Conservation (phyloP, 1,140 invertebrate genomes). For the Micrasema minimum region DNA sequence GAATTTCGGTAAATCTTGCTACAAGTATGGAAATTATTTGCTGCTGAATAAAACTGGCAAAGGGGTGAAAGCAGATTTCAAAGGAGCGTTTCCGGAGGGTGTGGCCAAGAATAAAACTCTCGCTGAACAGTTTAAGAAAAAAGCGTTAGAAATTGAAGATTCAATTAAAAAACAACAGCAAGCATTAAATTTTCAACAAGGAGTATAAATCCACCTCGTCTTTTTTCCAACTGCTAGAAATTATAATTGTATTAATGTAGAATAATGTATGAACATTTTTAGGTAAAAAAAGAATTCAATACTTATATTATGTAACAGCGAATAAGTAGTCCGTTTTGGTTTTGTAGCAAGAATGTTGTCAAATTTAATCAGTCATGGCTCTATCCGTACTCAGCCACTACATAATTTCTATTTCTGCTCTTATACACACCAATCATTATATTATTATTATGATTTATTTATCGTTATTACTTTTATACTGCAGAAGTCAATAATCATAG, state of each 20-base stretch:
- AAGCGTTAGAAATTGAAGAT: slow-evolving; percentile 76
- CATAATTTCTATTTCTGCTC: too few species aligned
- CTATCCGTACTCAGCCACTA: too few species aligned
- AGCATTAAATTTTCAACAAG: slow-evolving; percentile 75
- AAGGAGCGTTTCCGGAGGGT: slow-evolving; percentile 74
- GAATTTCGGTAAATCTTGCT: slow-evolving; percentile 84
- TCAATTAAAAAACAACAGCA: slow-evolving; percentile 69
- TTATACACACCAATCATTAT: too few species aligned
- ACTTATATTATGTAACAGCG: neutral
- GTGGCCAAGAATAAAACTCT: slow-evolving; percentile 76
- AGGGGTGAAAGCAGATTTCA: slow-evolving; percentile 64
- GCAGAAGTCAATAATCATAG: too few species aligned
- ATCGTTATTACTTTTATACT: too few species aligned
- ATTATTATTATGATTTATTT: too few species aligned
- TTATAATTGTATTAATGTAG: too few species aligned
- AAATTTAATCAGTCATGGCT: too few species aligned
- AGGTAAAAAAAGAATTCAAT: neutral
- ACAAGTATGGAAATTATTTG: slow-evolving; percentile 82
- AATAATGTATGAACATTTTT: too few species aligned
- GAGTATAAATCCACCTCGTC: slow-evolving; percentile 57
- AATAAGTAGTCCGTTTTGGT: neutral
- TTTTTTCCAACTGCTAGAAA: too few species aligned
- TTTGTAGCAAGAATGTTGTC: neutral
- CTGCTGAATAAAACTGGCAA: slow-evolving; percentile 72
- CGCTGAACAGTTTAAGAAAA: slow-evolving; percentile 77